Conservation (phyloP, 2,113 vertebrate species). For the Apeltes quadracus region DNA sequence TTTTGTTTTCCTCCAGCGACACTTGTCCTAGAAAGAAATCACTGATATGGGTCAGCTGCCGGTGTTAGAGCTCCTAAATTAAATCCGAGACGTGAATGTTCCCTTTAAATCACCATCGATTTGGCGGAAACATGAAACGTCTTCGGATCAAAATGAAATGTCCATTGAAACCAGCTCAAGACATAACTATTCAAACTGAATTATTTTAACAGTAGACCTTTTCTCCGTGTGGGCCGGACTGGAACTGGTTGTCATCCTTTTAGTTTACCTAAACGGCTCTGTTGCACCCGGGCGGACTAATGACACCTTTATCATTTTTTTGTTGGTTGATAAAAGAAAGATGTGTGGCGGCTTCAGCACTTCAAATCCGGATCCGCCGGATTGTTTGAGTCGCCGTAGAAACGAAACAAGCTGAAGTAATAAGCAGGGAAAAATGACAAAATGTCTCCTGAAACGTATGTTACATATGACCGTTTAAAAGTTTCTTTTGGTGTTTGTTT, state of each 20-base stretch:
- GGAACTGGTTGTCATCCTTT: neutral
- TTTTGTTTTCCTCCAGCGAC: neutral
- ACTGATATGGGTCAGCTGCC: neutral
- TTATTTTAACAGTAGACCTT: neutral
- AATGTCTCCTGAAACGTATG: neutral
- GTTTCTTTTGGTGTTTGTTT: conserved; percentile 41
- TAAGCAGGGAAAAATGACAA: neutral
- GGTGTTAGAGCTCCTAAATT: neutral
- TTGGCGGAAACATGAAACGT: neutral
- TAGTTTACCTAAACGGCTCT: neutral
- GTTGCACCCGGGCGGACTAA: neutral
- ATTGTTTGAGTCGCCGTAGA: neutral
- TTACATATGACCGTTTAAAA: neutral
- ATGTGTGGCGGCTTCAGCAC: neutral
- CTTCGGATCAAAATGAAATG: neutral
- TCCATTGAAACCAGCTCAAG: neutral
- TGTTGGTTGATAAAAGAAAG: neutral
- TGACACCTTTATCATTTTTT: neutral
- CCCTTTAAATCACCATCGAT: neutral
- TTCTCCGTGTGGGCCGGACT: neutral
- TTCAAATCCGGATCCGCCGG: neutral
- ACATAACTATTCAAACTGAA: neutral
- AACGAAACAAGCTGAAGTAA: neutral
- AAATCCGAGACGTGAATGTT: neutral
- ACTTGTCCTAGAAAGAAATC: neutral